A percentile compares a stretch with the other conserved stretches of the same genome.
Evolutionary conservation across 2,797 vertebrate genomes (phyloP).

Genomic region (Neosilurus hyrtlii): DNA sequence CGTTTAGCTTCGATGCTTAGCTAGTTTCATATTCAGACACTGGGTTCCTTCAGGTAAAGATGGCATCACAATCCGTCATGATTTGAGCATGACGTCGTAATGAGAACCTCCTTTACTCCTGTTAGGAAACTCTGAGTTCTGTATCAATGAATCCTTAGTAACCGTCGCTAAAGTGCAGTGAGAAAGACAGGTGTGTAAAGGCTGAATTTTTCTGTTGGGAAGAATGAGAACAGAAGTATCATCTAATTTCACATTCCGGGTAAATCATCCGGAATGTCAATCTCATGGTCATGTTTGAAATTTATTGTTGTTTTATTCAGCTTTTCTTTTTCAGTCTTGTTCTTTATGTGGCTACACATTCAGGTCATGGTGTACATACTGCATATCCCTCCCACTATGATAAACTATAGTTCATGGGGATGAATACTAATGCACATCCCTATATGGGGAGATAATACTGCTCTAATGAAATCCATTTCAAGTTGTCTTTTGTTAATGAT

Average conservation of each 20-base stretch:
- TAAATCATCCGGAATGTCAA: background rate
- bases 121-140: background rate
- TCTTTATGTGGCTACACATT: background rate
- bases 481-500: too few relatives aligned
- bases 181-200: background rate
- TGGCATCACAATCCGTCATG: background rate
- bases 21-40: background rate
- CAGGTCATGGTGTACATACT: background rate
- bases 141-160: background rate
- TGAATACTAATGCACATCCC: background rate
- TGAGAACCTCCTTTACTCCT: background rate
- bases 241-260: background rate
- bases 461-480: background rate
- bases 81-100: background rate
- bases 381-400: too few relatives aligned
- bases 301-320: background rate
- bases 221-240: background rate
- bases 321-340: background rate
- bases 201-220: background rate
- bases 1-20: too few relatives aligned
- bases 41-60: background rate
- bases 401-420: background rate
- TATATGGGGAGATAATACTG: background rate
- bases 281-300: background rate
- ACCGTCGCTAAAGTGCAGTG: background rate